Evolutionary conservation across 2,888 invertebrate genomes (phyloP).

Genomic region (Eledone cirrhosa): DNA sequence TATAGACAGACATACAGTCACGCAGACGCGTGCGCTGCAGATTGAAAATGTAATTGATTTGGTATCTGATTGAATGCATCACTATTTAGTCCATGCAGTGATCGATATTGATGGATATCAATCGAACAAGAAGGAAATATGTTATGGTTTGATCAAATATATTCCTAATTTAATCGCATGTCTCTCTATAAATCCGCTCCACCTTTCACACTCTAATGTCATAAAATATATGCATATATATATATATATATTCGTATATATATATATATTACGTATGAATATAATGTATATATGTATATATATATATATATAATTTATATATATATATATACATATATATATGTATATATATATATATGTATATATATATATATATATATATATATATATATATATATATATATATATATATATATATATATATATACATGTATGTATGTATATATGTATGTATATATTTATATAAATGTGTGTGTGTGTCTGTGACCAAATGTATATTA

Average conservation of each 20-base stretch:
- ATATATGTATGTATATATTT: neutral
- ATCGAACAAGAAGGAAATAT: too few species aligned
- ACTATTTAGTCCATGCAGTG: too few species aligned
- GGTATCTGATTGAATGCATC: too few species aligned
- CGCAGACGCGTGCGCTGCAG: too few species aligned
- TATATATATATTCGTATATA: neutral
- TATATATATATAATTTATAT: neutral
- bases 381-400: neutral
- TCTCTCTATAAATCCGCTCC: too few species aligned
- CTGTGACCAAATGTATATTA: neutral
- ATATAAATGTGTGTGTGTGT: neutral
- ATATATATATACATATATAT: neutral
- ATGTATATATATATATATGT: neutral
- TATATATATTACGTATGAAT: too few species aligned
- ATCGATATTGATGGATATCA: too few species aligned
- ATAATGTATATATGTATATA: neutral
- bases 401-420: too few species aligned
- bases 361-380: neutral
- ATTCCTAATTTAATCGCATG: too few species aligned
- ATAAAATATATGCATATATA: neutral
- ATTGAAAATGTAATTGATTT: too few species aligned
- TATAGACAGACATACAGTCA: too few species aligned
- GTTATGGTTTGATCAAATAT: too few species aligned
- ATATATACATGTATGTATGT: neutral
- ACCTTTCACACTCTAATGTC: neutral